A percentile compares a stretch with the other conserved stretches of the same genome.
Conservation (phyloP, 2,888 invertebrate species). For the Clivina fossor region DNA sequence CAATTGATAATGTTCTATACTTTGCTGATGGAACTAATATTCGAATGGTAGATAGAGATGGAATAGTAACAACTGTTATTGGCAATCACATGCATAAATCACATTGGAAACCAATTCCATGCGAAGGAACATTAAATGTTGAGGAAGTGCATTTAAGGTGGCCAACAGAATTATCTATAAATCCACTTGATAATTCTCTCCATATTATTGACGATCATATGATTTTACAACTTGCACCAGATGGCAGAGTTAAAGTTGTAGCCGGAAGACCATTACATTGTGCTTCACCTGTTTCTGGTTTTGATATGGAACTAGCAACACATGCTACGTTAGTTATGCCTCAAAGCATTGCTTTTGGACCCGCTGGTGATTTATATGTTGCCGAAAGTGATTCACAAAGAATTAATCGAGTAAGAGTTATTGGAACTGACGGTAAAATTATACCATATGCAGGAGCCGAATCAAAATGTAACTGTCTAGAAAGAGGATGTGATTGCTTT, state of each 20-base stretch:
- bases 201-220: constrained; percentile 97
- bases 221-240: constrained; percentile 88
- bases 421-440: constrained; percentile 92
- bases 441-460: constrained; percentile 92
- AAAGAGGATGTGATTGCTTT: constrained; percentile 89
- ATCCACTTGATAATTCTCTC: constrained; percentile 90
- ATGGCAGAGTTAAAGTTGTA: constrained; percentile 87
- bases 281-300: constrained; percentile 76
- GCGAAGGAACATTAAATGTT: constrained; percentile 87
- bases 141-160: constrained; percentile 92
- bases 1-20: constrained; percentile 87
- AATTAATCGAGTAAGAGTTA: constrained; percentile 86
- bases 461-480: constrained; percentile 90
- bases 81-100: constrained; percentile 92
- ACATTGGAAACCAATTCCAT: constrained; percentile 92
- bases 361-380: constrained; percentile 88
- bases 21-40: constrained; percentile 95
- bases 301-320: constrained; percentile 84
- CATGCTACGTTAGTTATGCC: constrained; percentile 91
- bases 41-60: constrained; percentile 88
- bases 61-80: constrained; percentile 88
- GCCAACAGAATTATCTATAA: constrained; percentile 94
- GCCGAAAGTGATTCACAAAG: constrained; percentile 95
- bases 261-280: constrained; percentile 94
- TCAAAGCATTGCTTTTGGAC: constrained; percentile 91